Evolutionary conservation across 2,113 vertebrate species (phyloP), one percentile per base, ranked within the genome.

Genomic region (Saguinus midas): DNA sequence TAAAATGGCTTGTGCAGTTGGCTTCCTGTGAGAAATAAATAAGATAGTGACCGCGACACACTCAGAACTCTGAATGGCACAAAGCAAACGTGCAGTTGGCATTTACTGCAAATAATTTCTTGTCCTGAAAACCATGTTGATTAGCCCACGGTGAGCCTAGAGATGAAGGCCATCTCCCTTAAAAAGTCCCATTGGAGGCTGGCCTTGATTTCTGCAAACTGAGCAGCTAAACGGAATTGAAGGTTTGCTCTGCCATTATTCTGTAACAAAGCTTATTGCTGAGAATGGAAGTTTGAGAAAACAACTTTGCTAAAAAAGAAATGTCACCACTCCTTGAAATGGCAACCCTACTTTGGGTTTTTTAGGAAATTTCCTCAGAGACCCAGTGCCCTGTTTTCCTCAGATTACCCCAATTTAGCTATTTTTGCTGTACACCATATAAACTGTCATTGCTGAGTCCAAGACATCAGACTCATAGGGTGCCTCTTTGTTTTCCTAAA

Each of bases 361-460:
- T 90, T 82, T 43, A 82, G 92, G 83, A 58, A 64, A 90, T 29
- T 58, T 70, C 79, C 68, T 80, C 6, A 1, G 50, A 93, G 73
- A 55, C 70, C 68, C 40, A 21, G 64, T 0, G 55, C 27, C 43
- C 40, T 21, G 5, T 9, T 70, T 17, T 52, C 29, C 61, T 29
- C 35, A 1, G 1, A 17, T 25, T 18, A 32, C 45, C 29, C 9
- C 43, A 17, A 3, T 29, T 6, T 8, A 1, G 70, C 73, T 18
- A 1, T 6, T 13, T 6, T n/a, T 8, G 25, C n/a, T 29, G 9
- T 4, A 7, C 1, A 0, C 58, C 18, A 0, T 2, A 1, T 1
- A 9, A 17, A 23, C 3, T 8, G 21, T 52, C 11, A 10, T 13
- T 13, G 0, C 32, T 13, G 1, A 43, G 32, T 40, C 58, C 55